Conservation (phyloP, 2,113 vertebrate species). For the Ursus arctos region DNA sequence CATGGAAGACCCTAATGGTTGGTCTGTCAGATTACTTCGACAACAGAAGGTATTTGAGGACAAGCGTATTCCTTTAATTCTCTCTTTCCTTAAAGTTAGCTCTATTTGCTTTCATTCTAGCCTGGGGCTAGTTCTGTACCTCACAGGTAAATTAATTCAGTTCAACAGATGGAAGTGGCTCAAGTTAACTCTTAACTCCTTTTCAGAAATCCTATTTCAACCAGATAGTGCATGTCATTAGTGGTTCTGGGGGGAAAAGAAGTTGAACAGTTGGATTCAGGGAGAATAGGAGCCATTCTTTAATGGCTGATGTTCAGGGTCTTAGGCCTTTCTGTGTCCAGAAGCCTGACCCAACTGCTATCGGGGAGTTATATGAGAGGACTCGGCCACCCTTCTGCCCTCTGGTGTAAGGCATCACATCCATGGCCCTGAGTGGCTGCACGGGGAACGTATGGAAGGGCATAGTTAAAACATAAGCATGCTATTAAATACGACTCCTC, state of each 20-base stretch:
- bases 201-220: not conserved
- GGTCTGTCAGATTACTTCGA: not conserved
- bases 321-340: not conserved
- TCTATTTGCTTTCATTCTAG: not conserved
- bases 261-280: not conserved
- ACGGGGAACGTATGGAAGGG: conserved; percentile 37
- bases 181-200: not conserved
- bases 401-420: not conserved
- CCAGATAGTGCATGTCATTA: not conserved
- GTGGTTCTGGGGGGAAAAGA: not conserved
- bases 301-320: not conserved
- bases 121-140: not conserved
- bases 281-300: not conserved
- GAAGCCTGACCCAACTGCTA: not conserved
- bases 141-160: not conserved
- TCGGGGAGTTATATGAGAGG: conserved; percentile 71
- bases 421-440: not conserved
- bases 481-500: conserved; percentile 67
- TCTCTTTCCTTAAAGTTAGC: not conserved
- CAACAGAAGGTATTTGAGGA: not conserved
- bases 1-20: not conserved
- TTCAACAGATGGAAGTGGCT: not conserved
- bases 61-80: not conserved
- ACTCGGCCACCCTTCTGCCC: conserved; percentile 46
- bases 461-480: conserved; percentile 81